These are phyloP conservation scores for Leucania comma DNA, from an alignment of 2,888 invertebrate genomes.

Conservation along the genomic window DNA sequence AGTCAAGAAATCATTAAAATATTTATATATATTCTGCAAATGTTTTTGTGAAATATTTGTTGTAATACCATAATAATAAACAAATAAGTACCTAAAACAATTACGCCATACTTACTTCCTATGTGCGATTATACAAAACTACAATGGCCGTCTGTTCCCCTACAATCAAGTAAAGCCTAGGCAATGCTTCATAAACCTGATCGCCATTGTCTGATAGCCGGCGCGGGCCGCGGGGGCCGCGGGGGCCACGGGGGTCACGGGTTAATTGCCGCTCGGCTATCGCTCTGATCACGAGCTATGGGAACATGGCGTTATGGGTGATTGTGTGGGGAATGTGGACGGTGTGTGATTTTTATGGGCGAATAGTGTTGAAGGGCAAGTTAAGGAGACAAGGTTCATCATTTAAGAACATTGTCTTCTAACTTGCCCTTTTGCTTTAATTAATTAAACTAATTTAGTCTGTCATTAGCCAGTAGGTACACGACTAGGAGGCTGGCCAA, in stretches of 20 bases:
- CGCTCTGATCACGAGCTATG: slow-evolving; percentile 49
- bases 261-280: slow-evolving; percentile 62
- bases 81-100: neutral
- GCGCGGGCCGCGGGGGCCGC: neutral
- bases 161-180: slow-evolving; percentile 49
- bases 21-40: too few species aligned
- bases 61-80: too few species aligned
- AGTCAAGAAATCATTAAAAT: too few species aligned
- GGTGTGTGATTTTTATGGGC: slow-evolving; percentile 20
- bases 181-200: slow-evolving; percentile 50
- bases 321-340: slow-evolving; percentile 39
- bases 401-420: too few species aligned
- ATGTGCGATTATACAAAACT: neutral
- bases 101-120: neutral
- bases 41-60: too few species aligned
- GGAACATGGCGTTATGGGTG: slow-evolving; percentile 51
- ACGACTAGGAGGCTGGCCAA: too few species aligned
- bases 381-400: neutral
- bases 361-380: neutral
- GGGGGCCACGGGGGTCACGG: slow-evolving; percentile 49
- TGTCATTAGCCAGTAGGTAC: too few species aligned
- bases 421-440: too few species aligned
- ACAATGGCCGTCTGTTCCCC: slow-evolving; percentile 5
- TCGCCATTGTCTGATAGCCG: slow-evolving; percentile 55
- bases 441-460: neutral